Percentiles rank a stretch among this genome's conserved stretches.
Evolutionary conservation across 2,113 vertebrate species (phyloP).

Genomic region (Burhinus oedicnemus): DNA sequence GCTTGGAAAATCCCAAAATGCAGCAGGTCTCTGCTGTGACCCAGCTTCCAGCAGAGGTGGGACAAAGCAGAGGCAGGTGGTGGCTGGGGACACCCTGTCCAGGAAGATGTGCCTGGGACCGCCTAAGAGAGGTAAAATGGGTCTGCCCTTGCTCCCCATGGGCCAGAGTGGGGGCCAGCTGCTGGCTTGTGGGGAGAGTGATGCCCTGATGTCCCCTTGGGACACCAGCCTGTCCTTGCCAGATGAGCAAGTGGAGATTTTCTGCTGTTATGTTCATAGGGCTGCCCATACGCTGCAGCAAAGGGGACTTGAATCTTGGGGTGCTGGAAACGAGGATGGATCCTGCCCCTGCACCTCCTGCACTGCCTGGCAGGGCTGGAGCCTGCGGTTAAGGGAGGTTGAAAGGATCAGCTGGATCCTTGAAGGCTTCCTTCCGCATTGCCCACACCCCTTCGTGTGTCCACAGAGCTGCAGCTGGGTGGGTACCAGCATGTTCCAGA

Average conservation of each 20-base stretch:
- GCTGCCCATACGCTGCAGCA: neutral
- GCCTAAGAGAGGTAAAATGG: neutral
- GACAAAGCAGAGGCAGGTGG: rapidly evolving
- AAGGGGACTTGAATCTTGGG: neutral
- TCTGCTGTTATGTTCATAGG: neutral
- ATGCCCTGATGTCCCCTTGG: neutral
- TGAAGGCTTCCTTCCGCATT: neutral
- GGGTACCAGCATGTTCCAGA: neutral
- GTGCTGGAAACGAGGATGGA: neutral
- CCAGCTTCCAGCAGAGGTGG: neutral
- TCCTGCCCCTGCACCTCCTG: neutral
- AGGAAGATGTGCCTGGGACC: neutral
- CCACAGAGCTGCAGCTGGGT: neutral
- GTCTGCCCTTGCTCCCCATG: neutral
- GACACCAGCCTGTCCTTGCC: neutral
- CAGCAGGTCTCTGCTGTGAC: neutral
- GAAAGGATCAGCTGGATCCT: neutral
- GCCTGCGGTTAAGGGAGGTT: neutral
- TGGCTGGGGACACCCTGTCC: neutral
- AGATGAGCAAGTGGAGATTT: neutral
- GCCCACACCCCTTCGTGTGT: neutral
- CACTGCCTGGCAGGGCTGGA: neutral
- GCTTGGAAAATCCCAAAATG: neutral
- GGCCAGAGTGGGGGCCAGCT: rapidly evolving
- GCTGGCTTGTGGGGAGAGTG: neutral